Evolutionary conservation across 2,797 vertebrate species (phyloP).

Genomic region (Channa striata): DNA sequence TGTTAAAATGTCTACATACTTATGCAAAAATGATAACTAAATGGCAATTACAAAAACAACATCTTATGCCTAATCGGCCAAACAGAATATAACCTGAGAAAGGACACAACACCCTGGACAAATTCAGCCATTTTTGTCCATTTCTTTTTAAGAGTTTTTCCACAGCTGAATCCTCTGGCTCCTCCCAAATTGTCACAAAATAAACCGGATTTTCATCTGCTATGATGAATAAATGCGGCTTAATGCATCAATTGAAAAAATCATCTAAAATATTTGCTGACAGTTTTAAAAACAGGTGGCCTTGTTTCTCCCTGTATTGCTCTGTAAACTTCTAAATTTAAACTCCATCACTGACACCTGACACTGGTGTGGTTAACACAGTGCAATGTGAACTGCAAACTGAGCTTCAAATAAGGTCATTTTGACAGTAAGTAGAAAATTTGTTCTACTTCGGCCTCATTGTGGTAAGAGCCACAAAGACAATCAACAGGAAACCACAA

Average conservation of each 20-base stretch:
- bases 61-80: not conserved
- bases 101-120: too few species aligned
- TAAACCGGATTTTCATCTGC: too few species aligned
- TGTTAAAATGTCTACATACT: not conserved
- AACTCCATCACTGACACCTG: not conserved
- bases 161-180: too few species aligned
- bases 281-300: not conserved
- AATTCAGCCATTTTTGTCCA: too few species aligned
- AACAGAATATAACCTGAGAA: not conserved
- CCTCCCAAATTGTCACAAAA: too few species aligned
- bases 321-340: not conserved
- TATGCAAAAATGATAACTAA: not conserved
- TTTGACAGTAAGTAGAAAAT: not conserved
- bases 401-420: not conserved
- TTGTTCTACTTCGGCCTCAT: not conserved
- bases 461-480: conserved; percentile 32
- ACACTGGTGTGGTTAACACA: not conserved
- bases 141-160: too few species aligned
- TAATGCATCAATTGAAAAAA: not conserved
- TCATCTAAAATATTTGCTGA: not conserved
- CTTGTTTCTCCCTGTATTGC: not conserved
- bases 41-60: not conserved
- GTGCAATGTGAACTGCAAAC: fast-evolving
- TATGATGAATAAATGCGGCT: too few species aligned
- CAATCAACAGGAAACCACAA: conserved; percentile 60